Percentiles rank a stretch among this genome's conserved stretches.
Conservation (phyloP, 1,140 invertebrate genomes). For the Drosophila suzukii region DNA sequence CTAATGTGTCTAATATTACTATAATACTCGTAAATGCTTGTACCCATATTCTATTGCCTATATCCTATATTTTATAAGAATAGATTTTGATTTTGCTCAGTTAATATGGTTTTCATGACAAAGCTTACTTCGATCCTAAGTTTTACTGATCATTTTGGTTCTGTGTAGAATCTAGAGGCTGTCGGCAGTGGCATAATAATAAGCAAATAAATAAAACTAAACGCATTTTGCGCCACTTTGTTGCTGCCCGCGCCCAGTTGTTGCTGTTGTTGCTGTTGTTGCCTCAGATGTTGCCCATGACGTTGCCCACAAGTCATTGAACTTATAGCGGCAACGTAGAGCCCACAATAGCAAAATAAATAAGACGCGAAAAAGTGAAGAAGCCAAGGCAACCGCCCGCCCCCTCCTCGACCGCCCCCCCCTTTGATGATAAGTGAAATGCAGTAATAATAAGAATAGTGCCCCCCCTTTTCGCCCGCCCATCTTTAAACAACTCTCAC, state of each 20-base stretch:
- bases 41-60: no score
- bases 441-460: slow-evolving; percentile 58
- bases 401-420: background rate
- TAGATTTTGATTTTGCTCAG: background rate
- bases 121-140: no score
- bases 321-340: slow-evolving; percentile 56
- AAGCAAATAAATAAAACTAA: slow-evolving; percentile 80
- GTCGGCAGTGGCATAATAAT: slow-evolving; percentile 70
- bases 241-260: slow-evolving; percentile 32
- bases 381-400: slow-evolving; percentile 30
- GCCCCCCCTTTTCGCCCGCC: slow-evolving; percentile 6
- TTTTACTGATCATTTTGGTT: background rate
- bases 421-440: slow-evolving; percentile 75
- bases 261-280: slow-evolving; percentile 22
- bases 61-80: no score
- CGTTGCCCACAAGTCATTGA: slow-evolving; percentile 79
- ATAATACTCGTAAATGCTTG: no score
- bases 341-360: slow-evolving; percentile 63
- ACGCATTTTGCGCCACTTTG: slow-evolving; percentile 79
- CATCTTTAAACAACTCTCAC: slow-evolving; percentile 72
- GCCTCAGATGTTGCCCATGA: slow-evolving; percentile 69
- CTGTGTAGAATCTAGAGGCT: slow-evolving; percentile 50
- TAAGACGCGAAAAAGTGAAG: slow-evolving; percentile 55
- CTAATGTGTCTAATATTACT: no score
- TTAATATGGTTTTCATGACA: no score